Percentiles rank a stretch among this genome's conserved stretches.
phyloP scores from a whole-genome alignment of 2,797 vertebrate species.

The Esox lucius region DNA sequence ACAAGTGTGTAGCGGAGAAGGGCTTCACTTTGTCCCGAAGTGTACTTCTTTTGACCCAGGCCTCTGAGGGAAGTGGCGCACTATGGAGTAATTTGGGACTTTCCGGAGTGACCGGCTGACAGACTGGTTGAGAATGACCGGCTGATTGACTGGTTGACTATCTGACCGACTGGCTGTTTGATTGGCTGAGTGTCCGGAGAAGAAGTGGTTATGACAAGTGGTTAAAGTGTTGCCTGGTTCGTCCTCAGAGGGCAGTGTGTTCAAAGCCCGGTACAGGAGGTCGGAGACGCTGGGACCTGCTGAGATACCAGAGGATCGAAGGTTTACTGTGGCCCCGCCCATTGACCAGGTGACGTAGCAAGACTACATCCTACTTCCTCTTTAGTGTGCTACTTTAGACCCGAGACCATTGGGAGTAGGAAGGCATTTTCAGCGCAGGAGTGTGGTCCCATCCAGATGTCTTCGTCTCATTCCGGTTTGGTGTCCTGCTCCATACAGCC shows the following conservation, averaged over 20 bases:
- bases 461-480: too few species aligned
- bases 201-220: constrained; percentile 54
- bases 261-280: constrained; percentile 41
- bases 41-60: constrained; percentile 29
- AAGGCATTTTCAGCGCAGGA: too few species aligned
- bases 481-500: background rate
- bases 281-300: constrained; percentile 42
- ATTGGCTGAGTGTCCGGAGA: constrained; percentile 45
- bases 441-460: too few species aligned
- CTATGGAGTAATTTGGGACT: too few species aligned
- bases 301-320: constrained; percentile 46
- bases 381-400: too few species aligned
- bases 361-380: background rate
- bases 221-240: constrained; percentile 43
- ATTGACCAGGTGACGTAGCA: constrained; percentile 37
- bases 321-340: constrained; percentile 49
- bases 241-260: constrained; percentile 54
- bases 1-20: constrained; percentile 17
- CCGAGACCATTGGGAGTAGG: too few species aligned
- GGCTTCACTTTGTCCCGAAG: constrained; percentile 23
- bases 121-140: too few species aligned
- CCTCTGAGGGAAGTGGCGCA: too few species aligned
- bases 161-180: constrained; percentile 46
- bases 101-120: constrained; percentile 19
- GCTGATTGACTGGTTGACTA: too few species aligned